Percentiles rank a stretch among this genome's conserved stretches.
Conservation (phyloP, 53 echinoderm and acorn worm species). For the Hippasteria phrygiana region DNA sequence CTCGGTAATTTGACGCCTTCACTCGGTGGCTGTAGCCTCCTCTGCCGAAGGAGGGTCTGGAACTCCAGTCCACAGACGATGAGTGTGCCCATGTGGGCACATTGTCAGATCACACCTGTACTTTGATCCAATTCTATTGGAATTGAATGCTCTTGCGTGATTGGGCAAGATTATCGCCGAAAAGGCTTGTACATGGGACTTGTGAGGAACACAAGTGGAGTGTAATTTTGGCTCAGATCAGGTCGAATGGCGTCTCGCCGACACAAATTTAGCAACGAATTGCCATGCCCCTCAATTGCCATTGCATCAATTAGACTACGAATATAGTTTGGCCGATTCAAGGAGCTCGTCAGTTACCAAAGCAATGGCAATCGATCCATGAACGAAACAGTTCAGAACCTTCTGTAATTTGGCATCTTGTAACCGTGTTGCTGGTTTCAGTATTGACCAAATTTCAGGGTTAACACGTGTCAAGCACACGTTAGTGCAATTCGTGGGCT, state of each 20-base stretch:
- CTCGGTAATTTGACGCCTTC: background rate
- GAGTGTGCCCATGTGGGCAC: background rate
- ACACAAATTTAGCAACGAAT: background rate
- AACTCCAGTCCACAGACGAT: background rate
- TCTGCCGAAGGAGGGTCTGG: background rate
- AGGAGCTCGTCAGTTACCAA: slow-evolving; percentile 6
- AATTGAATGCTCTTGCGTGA: slow-evolving; percentile 3
- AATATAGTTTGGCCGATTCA: background rate
- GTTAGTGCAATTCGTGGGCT: background rate
- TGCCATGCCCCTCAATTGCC: background rate
- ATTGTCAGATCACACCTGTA: background rate
- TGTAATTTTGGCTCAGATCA: background rate
- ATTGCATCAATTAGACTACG: slow-evolving; percentile 15
- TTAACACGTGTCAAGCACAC: background rate
- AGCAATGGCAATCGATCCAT: slow-evolving; percentile 18
- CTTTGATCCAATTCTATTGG: background rate
- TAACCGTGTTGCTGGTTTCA: background rate
- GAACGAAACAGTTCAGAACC: background rate
- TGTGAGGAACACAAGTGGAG: background rate
- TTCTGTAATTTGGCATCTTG: background rate
- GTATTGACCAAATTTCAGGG: background rate
- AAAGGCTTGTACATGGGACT: background rate
- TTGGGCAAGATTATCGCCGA: background rate
- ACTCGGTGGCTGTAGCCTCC: background rate
- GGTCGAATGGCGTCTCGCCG: background rate